A percentile compares a stretch with the other conserved stretches of the same genome.
Conservation (phyloP, 2,797 vertebrate genomes). For the Buceros bicornis region DNA sequence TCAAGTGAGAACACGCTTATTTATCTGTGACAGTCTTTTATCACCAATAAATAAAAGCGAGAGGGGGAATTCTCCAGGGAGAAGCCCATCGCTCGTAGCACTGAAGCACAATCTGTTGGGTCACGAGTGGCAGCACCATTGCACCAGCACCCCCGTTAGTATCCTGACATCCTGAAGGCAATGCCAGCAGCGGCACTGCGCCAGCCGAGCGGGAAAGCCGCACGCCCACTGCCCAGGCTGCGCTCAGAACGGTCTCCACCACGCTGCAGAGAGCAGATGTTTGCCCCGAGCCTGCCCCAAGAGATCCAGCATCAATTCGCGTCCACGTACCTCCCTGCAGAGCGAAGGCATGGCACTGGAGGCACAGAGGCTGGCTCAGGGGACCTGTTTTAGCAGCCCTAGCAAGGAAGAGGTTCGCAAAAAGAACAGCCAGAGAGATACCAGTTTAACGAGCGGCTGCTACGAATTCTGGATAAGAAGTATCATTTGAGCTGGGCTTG, state of each 20-base stretch:
- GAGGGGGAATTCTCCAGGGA: slow-evolving; percentile 25
- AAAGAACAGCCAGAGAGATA: neutral
- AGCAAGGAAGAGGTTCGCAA: neutral
- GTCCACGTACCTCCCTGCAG: neutral
- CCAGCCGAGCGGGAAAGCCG: neutral
- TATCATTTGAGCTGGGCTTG: neutral
- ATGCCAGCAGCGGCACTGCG: neutral
- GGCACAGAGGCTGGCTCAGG: neutral
- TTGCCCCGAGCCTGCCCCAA: neutral
- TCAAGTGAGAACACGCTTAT: slow-evolving; percentile 64
- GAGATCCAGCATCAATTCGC: neutral
- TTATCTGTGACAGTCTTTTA: slow-evolving; percentile 58
- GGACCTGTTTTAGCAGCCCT: neutral
- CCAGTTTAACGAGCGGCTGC: neutral
- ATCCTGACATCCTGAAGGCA: neutral
- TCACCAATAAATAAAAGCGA: slow-evolving; percentile 59
- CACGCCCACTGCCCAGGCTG: neutral
- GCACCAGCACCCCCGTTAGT: neutral
- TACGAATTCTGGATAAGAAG: neutral
- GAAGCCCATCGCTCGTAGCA: neutral
- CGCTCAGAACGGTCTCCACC: neutral
- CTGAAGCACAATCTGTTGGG: neutral
- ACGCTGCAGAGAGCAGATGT: neutral
- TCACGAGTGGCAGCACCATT: neutral
- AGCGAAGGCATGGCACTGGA: neutral